Percentiles rank a stretch among this genome's conserved stretches.
Evolutionary conservation across 2,888 invertebrate genomes (phyloP).

Genomic region (Hermodice carunculata): DNA sequence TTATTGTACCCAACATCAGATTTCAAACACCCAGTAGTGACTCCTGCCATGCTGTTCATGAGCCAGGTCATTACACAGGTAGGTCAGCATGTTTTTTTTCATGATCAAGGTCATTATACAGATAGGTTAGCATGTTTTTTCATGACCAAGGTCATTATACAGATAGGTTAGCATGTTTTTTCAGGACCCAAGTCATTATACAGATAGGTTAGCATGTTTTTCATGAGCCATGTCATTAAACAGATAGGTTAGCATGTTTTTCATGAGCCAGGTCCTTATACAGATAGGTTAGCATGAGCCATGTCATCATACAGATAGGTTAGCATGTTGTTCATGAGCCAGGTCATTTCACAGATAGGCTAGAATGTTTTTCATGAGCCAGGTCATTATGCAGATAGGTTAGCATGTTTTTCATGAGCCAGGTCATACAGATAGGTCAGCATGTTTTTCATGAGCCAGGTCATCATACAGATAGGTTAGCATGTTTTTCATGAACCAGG

Average conservation of each 20-base stretch:
- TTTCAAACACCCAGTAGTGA: slow-evolving; percentile 89
- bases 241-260: slow-evolving; percentile 76
- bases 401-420: neutral
- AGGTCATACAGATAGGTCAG: too few species aligned
- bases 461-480: neutral
- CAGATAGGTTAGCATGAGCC: too few species aligned
- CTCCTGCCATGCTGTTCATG: slow-evolving; percentile 86
- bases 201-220: slow-evolving; percentile 76
- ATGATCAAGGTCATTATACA: neutral
- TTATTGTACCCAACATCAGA: slow-evolving; percentile 91
- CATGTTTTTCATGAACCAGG: neutral
- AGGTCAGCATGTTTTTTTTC: neutral
- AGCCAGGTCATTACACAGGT: slow-evolving; percentile 78
- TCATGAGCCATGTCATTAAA: slow-evolving; percentile 83
- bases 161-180: slow-evolving; percentile 77
- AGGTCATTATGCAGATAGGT: slow-evolving; percentile 75
- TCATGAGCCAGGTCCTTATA: slow-evolving; percentile 83
- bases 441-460: neutral
- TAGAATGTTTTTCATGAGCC: slow-evolving; percentile 81
- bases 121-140: neutral
- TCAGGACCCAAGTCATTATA: slow-evolving; percentile 81
- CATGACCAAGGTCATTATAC: too few species aligned
- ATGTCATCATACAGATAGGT: too few species aligned
- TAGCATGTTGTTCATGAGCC: slow-evolving; percentile 84
- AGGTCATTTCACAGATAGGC: slow-evolving; percentile 75